A percentile compares a stretch with the other conserved stretches of the same genome.
Evolutionary conservation across 2,888 invertebrate genomes (phyloP).

Genomic region (Tenthredo mesomela): DNA sequence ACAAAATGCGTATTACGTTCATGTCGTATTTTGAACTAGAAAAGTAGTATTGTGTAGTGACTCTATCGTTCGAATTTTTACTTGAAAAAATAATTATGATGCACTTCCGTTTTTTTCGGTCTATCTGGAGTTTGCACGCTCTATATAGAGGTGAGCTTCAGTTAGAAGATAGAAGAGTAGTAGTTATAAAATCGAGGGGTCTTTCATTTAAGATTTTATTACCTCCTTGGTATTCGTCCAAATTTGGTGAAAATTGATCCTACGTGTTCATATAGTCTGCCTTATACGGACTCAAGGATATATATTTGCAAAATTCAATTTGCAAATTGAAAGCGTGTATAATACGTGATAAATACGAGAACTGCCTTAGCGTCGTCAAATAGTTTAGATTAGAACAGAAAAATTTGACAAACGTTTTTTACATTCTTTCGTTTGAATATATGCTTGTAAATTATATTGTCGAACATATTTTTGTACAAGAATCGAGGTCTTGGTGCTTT

Average conservation of each 20-base stretch:
- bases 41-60: too few relatives aligned
- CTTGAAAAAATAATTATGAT: too few relatives aligned
- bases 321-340: neutral
- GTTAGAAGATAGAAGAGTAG: too few relatives aligned
- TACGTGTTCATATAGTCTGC: slow-evolving; percentile 38
- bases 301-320: neutral
- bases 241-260: slow-evolving; percentile 43
- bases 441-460: neutral
- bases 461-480: neutral
- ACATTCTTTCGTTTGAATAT: neutral
- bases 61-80: too few relatives aligned
- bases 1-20: neutral
- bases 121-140: too few relatives aligned
- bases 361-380: neutral
- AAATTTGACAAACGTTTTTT: neutral
- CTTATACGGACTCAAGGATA: slow-evolving; percentile 35
- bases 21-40: neutral
- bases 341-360: neutral
- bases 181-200: neutral
- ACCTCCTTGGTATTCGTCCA: slow-evolving; percentile 9
- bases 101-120: too few relatives aligned
- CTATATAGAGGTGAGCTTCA: too few relatives aligned
- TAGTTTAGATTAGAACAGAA: neutral
- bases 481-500: slow-evolving; percentile 28
- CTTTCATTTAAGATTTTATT: neutral